A percentile compares a stretch with the other conserved stretches of the same genome.
Conservation (phyloP, 1,140 invertebrate genomes). For the Panagrolaimus sp. region DNA sequence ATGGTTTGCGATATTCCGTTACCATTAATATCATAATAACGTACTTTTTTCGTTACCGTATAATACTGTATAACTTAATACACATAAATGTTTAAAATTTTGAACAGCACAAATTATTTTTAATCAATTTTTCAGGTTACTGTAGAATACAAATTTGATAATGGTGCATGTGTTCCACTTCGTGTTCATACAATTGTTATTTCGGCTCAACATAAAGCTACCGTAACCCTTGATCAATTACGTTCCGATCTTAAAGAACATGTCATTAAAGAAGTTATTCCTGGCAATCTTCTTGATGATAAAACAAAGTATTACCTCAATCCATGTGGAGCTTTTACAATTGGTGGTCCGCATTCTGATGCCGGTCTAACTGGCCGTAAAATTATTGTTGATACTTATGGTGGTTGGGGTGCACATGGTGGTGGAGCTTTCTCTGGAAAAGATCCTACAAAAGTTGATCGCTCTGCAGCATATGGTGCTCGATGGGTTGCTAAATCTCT, state of each 20-base stretch:
- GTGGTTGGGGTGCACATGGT: conserved; percentile 93
- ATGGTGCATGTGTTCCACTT: conserved; percentile 76
- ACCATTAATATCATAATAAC: too few species aligned
- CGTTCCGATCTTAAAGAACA: conserved; percentile 80
- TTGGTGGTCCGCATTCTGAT: conserved; percentile 70
- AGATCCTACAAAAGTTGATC: conserved; percentile 92
- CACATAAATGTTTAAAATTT: too few species aligned
- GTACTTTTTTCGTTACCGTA: too few species aligned
- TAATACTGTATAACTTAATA: too few species aligned
- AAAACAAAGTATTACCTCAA: conserved; percentile 90
- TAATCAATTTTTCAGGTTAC: conserved; percentile 63
- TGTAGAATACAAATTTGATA: conserved; percentile 62
- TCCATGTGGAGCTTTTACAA: conserved; percentile 86
- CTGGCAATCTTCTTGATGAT: conserved; percentile 79
- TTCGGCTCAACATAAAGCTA: conserved; percentile 88
- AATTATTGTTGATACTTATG: conserved; percentile 96
- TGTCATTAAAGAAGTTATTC: conserved; percentile 86
- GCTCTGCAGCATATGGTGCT: conserved; percentile 90
- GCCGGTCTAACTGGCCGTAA: conserved; percentile 91
- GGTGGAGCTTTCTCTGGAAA: conserved; percentile 92
- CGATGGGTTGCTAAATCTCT: conserved; percentile 85
- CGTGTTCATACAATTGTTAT: conserved; percentile 94
- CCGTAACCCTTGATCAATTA: conserved; percentile 77
- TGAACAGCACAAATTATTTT: too few species aligned
- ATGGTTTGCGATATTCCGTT: too few species aligned